Percentiles rank a stretch among this genome's conserved stretches.
Conservation (phyloP, 2,113 vertebrate genomes). For the Lethenteron camtschaticum region DNA sequence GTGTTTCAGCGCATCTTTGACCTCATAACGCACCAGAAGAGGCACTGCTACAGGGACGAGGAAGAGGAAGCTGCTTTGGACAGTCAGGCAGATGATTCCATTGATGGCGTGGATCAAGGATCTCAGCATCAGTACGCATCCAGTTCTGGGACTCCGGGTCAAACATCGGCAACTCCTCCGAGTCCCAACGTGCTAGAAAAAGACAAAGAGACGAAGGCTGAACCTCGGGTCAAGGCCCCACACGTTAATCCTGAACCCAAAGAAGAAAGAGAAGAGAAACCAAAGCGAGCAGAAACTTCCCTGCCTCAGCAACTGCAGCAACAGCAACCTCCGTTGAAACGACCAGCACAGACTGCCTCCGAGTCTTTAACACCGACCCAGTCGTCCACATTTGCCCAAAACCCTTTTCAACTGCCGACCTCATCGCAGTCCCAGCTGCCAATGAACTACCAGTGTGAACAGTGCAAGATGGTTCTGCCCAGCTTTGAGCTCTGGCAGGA, state of each 20-base stretch:
- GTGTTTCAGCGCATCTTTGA: conserved; percentile 98
- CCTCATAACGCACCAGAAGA: conserved; percentile 98
- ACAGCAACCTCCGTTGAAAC: conserved; percentile 17
- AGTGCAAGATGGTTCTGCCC: conserved; percentile 88
- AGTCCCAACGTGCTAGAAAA: not conserved
- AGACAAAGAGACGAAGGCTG: not conserved
- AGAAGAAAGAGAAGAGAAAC: conserved; percentile 46
- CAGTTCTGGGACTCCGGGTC: not conserved
- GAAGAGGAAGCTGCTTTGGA: conserved; percentile 92
- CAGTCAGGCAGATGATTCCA: conserved; percentile 87
- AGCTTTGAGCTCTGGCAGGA: conserved; percentile 98
- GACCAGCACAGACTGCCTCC: not conserved
- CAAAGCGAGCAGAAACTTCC: conserved; percentile 62
- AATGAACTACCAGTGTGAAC: conserved; percentile 66
- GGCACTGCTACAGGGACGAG: conserved; percentile 96
- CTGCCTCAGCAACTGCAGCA: conserved; percentile 34
- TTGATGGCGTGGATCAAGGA: conserved; percentile 49
- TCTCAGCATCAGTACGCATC: not conserved
- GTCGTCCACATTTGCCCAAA: not conserved
- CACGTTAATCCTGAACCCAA: conserved; percentile 2
- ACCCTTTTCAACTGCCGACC: not conserved
- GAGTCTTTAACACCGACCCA: too few species aligned
- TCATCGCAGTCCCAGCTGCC: not conserved
- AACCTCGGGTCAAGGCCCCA: conserved; percentile 4
- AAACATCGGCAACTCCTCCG: not conserved